phyloP scores from a whole-genome alignment of 2,888 invertebrate genomes.

The Myopa tessellatipennis region DNA sequence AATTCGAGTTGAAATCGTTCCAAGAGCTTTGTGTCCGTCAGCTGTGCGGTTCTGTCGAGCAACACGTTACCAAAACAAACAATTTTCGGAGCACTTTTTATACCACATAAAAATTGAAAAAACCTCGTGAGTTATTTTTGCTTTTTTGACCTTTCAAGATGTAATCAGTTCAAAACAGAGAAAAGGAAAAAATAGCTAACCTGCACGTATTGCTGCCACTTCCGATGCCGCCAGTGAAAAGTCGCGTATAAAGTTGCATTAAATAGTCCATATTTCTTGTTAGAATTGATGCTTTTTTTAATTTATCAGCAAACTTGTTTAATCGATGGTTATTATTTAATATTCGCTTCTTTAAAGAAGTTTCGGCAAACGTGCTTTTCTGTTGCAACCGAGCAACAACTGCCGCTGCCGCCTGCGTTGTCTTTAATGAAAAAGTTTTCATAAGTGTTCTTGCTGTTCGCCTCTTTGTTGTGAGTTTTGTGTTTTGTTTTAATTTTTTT shows the following conservation, averaged over 20 bases:
- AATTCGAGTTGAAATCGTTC: slow-evolving; percentile 55
- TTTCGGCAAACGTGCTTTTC: background rate
- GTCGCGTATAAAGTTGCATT: slow-evolving; percentile 41
- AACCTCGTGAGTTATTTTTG: no score
- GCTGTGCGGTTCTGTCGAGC: slow-evolving; percentile 59
- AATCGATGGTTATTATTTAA: slow-evolving; percentile 10
- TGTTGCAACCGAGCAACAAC: background rate
- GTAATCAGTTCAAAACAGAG: slow-evolving; percentile 8
- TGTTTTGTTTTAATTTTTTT: background rate
- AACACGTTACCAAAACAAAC: slow-evolving; percentile 66
- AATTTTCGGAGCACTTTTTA: slow-evolving; percentile 58
- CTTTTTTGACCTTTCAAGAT: no score
- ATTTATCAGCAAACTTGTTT: background rate
- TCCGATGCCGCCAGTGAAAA: slow-evolving; percentile 13
- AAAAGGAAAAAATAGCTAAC: slow-evolving; percentile 9
- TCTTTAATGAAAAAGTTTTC: background rate
- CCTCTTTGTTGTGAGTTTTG: slow-evolving; percentile 15
- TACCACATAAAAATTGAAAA: no score
- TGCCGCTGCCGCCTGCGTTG: slow-evolving; percentile 10
- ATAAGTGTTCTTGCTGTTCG: background rate
- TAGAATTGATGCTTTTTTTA: background rate
- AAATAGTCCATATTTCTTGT: slow-evolving; percentile 57
- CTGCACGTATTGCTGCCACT: slow-evolving; percentile 11
- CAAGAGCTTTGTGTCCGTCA: slow-evolving; percentile 58
- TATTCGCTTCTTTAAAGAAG: background rate